Conservation (phyloP, 2,113 vertebrate species). For the Myrmecobius fasciatus region DNA sequence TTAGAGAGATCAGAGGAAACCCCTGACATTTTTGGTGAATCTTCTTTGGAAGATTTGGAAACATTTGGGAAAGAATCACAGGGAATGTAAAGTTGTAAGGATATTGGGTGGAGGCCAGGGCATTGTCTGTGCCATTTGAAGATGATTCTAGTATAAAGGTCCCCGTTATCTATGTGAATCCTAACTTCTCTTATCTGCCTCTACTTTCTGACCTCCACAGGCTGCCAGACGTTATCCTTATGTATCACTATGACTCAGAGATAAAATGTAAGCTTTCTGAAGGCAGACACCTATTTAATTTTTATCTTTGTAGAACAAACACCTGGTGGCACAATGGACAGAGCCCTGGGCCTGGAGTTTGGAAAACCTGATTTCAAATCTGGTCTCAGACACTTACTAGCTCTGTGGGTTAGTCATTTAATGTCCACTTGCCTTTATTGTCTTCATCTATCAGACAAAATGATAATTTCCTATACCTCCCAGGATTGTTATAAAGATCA, state of each 20-base stretch:
- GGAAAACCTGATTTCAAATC: background rate
- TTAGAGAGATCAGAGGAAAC: background rate
- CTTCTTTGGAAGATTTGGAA: background rate
- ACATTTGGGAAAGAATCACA: background rate
- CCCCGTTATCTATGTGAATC: background rate
- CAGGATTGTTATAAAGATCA: background rate
- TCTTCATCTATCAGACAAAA: background rate
- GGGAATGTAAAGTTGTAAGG: background rate
- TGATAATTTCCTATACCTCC: background rate
- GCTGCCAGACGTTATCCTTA: background rate
- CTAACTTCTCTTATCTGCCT: background rate
- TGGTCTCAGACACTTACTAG: background rate
- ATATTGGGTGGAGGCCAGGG: background rate
- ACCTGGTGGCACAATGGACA: background rate
- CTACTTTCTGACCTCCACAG: background rate
- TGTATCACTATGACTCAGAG: background rate
- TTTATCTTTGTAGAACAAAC: background rate
- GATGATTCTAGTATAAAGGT: background rate
- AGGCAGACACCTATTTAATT: background rate
- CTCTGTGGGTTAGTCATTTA: background rate
- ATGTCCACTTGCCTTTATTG: background rate
- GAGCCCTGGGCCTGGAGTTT: background rate
- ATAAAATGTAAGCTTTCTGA: background rate
- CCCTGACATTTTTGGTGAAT: background rate
- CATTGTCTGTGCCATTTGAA: background rate